Base-by-base conservation (phyloP, 2,888 invertebrate species). In the Myopa tessellatipennis region DNA sequence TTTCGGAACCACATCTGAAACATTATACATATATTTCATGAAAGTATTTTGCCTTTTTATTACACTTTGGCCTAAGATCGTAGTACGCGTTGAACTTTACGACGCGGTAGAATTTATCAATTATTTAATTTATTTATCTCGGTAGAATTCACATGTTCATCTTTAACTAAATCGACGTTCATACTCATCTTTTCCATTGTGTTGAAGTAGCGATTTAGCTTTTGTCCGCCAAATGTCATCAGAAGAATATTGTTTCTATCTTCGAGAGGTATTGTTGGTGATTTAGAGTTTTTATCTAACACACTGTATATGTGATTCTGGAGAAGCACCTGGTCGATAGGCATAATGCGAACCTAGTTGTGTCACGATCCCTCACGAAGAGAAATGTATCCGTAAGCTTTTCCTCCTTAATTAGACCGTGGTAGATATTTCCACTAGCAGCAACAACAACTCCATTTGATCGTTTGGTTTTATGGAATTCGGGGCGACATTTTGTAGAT, bases 201-300 rank as follows among this genome's bases (percentile, higher is more conserved):
- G 34, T 83, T 81, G 2, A 85, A 70, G 68, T 45, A 82, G 8
- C 87, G 85, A 1, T 83, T 81, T 0, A 86, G 85, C 65, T 82
- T 86, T 8, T 87, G 85, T 0, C 88, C 88, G 16, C 89, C 87
- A 73, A 88, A 89, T 52, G 86, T 83, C 18, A 87, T 88, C 2
- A 87, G 78, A 1, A 86, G 63, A n/a, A 83, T 81, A 38, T 82
- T 83, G 10, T 71, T 81, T 0, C 85, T 82, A 12, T 79, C 77
- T 18, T 86, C 83, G 16, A 83, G 82, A 36, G 82, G 83, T 3
- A 85, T 60, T n/a, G 79, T 68, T 4, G 79, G 80, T 10, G 77
- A 76, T 14, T 77, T 79, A 18, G 60, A 45, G 2, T 80, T 76
- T 45, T 80, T 55, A 16, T 84, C 83, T 63, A 87, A 52, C 2